Conservation (phyloP, 2,888 invertebrate species). For the Gortyna flavago region DNA sequence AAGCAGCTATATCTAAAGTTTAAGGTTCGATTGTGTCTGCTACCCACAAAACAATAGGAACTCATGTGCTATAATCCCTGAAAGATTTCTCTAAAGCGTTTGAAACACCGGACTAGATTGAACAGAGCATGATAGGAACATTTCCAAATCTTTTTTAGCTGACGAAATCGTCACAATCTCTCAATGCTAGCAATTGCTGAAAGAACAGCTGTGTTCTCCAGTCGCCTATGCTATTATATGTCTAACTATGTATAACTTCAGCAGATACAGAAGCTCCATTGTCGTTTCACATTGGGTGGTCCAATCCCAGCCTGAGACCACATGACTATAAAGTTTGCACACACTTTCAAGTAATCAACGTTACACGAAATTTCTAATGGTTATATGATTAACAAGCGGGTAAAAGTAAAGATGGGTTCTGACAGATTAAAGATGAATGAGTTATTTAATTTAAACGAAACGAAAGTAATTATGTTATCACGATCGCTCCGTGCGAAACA, state of each 20-base stretch:
- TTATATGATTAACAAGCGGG: conserved; percentile 65
- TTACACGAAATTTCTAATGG: conserved; percentile 66
- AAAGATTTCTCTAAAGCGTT: conserved; percentile 22
- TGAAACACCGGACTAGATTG: neutral
- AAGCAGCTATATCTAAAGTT: neutral
- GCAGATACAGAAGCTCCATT: conserved; percentile 26
- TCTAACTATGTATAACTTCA: conserved; percentile 7
- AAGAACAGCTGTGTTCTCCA: neutral
- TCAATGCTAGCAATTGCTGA: conserved; percentile 14
- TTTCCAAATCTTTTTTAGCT: neutral
- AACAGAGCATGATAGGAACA: neutral
- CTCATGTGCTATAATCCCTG: rapidly evolving
- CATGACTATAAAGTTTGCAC: conserved; percentile 26
- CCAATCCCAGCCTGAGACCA: conserved; percentile 35
- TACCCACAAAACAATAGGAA: neutral
- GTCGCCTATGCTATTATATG: conserved; percentile 10
- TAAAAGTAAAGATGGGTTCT: conserved; percentile 62
- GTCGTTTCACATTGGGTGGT: conserved; percentile 38
- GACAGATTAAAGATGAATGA: conserved; percentile 74
- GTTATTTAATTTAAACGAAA: conserved; percentile 75
- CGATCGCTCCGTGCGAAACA: conserved; percentile 75
- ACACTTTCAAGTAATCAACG: conserved; percentile 63
- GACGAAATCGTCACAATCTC: neutral
- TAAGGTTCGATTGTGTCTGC: neutral
- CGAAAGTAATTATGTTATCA: conserved; percentile 71